Base-by-base conservation (phyloP, 1,140 invertebrate genomes). In the Agrilus planipennis region DNA sequence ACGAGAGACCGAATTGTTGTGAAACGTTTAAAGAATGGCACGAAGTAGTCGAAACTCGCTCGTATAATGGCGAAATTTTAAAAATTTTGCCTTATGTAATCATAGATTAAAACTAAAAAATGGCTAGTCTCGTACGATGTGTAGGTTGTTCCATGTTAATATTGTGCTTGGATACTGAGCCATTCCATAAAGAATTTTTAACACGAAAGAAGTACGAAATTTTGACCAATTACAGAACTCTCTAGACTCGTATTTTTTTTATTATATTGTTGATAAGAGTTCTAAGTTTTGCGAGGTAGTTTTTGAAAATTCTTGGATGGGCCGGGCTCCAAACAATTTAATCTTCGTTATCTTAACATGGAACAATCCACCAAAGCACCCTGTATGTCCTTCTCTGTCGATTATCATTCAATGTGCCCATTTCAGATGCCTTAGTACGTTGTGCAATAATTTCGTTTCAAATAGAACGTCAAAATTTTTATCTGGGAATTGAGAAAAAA, bases 61-160 rank as follows among this genome's bases (percentile, higher is more conserved):
- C 75, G 51, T 81, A 71, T 55, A 71, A 72, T 63, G 79, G 70
- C 55, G 80, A 86, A 62, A 69, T 72, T 53, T 71, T 90, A 63
- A 76, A 80, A 67, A 81, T 90, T 73, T 75, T 91, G 76, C 89
- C 89, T 70, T 93, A 93, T 71, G 84, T 89, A 68, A 78, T 89
- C 60, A 83, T 88, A 68, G 85, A 90, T 74, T 89, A 75, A 67
- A 42, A 18, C 22, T 38, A 36, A 34, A 34, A 34, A 17, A 20
- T 17, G 15, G 29, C 15, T 6, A 31, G 4, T 31, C 15, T 31
- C 12, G 23, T 9, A 27, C n/a, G n/a, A n/a, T n/a, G n/a, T n/a
- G n/a, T n/a, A n/a, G n/a, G n/a, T n/a, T n/a, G n/a, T n/a, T n/a
- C n/a, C n/a, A n/a, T n/a, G n/a, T n/a, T n/a, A n/a, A n/a, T n/a